A percentile compares a stretch with the other conserved stretches of the same genome.
phyloP scores from a whole-genome alignment of 2,888 invertebrate genomes.

The Mactromeris polynyma region DNA sequence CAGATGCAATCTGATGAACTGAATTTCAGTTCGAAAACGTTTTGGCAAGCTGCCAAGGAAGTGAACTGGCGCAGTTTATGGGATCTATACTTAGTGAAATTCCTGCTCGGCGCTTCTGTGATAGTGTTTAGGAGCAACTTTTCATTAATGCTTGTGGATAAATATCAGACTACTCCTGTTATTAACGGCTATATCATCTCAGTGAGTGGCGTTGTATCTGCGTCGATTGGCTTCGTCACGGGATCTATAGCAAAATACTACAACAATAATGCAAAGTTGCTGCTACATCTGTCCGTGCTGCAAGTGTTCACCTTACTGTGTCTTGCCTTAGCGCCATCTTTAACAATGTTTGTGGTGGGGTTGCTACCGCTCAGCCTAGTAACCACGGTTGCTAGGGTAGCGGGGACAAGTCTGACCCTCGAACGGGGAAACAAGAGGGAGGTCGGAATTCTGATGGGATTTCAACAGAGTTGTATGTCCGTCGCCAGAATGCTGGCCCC shows the following conservation, averaged over 20 bases:
- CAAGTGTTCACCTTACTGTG: slow-evolving; percentile 74
- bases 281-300: slow-evolving; percentile 78
- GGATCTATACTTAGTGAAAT: slow-evolving; percentile 86
- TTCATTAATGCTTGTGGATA: slow-evolving; percentile 80
- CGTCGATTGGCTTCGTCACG: slow-evolving; percentile 83
- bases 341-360: slow-evolving; percentile 76
- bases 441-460: slow-evolving; percentile 84
- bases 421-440: slow-evolving; percentile 77
- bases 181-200: slow-evolving; percentile 86
- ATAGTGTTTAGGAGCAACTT: slow-evolving; percentile 86
- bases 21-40: slow-evolving; percentile 70
- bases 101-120: slow-evolving; percentile 85
- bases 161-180: slow-evolving; percentile 81
- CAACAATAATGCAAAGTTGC: slow-evolving; percentile 75
- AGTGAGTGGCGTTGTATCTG: slow-evolving; percentile 82
- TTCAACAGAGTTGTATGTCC: slow-evolving; percentile 86
- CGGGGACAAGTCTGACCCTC: slow-evolving; percentile 82
- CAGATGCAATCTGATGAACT: slow-evolving; percentile 72
- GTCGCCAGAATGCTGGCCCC: slow-evolving; percentile 86
- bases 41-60: slow-evolving; percentile 74
- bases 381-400: slow-evolving; percentile 84
- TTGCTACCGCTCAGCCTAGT: slow-evolving; percentile 83
- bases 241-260: slow-evolving; percentile 81
- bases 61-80: slow-evolving; percentile 83
- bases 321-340: slow-evolving; percentile 75